Conservation (phyloP, 2,888 invertebrate species). For the Aromia moschata region DNA sequence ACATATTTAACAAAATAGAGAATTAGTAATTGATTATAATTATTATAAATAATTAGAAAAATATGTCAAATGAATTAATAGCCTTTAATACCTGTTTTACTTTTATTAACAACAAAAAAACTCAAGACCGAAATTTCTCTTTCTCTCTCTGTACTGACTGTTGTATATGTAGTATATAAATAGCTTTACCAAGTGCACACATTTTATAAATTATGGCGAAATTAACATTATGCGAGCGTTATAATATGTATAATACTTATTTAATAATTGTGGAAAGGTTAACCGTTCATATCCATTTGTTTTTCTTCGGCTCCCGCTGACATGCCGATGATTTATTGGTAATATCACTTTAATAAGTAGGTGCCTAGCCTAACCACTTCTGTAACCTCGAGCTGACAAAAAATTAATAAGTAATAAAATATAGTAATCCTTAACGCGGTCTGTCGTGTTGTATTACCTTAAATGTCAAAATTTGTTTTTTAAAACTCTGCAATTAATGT, state of each 20-base stretch:
- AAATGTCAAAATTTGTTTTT: constrained; percentile 12
- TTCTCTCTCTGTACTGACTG: too few relatives aligned
- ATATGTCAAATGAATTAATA: too few relatives aligned
- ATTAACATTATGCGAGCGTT: constrained; percentile 2
- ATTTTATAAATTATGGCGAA: too few relatives aligned
- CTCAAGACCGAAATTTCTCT: too few relatives aligned
- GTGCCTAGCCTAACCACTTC: background rate
- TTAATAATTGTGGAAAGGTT: constrained; percentile 5
- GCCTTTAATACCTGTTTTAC: too few relatives aligned
- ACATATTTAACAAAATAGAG: too few relatives aligned
- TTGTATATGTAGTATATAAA: too few relatives aligned
- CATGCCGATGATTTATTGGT: constrained; percentile 7
- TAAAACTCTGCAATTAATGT: background rate
- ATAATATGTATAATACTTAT: background rate
- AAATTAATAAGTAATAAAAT: background rate
- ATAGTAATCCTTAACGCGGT: background rate
- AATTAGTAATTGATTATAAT: too few relatives aligned
- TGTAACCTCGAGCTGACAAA: constrained; percentile 8
- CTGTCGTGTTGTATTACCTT: background rate
- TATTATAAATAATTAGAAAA: too few relatives aligned
- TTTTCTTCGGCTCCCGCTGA: constrained; percentile 1
- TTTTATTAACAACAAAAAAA: too few relatives aligned
- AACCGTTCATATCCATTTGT: background rate
- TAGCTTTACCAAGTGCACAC: too few relatives aligned
- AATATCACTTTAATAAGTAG: constrained; percentile 3